Evolutionary conservation across 2,888 invertebrate genomes (phyloP), one percentile per base, ranked within the genome.

Genomic region (Malacosoma neustria): DNA sequence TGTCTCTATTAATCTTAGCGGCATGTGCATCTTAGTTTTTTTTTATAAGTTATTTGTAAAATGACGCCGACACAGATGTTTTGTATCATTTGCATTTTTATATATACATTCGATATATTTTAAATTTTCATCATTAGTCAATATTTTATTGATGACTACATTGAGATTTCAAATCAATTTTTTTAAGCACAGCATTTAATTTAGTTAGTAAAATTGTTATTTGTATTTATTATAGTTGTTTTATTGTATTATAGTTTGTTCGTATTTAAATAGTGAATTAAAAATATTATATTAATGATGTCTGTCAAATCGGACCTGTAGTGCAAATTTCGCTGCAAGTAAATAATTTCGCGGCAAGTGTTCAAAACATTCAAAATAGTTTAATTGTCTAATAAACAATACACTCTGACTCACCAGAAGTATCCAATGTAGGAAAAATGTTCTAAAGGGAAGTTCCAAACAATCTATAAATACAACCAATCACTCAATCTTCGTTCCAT

Each of bases 1-100:
- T 75, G 69, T 77, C 76, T 81, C 54, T 68, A 80, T 82, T 72
- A 74, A 79, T 81, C 70, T 69, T 67, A 46, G 49, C 54, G 69
- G 58, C 69, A 59, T 69, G 56, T 57, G 66, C 60, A 61, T 61
- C 63, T 65, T 60, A 51, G 42, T 49, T 48, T 55, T 57, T 60
- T 55, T 49, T 53, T 42, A 49, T 39, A 50, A 41, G 45, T 49
- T 34, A 41, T 53, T 47, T 46, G 50, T 42, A 41, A 54, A 50
- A 51, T 44, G 48, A 46, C 46, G 49, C 57, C 63, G 62, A 54
- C 58, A 54, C 67, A 67, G 62, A 54, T 67, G 70, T 68, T 69
- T 65, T 59, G 51, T 66, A 59, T 67, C 56, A 68, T 72, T 72
- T 66, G 51, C 61, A 69, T 69, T 71, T 70, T 67, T 57, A 64